These are phyloP conservation scores for Pristionchus mayeri DNA, from an alignment of 2,888 invertebrate species.

Conservation along the genomic window DNA sequence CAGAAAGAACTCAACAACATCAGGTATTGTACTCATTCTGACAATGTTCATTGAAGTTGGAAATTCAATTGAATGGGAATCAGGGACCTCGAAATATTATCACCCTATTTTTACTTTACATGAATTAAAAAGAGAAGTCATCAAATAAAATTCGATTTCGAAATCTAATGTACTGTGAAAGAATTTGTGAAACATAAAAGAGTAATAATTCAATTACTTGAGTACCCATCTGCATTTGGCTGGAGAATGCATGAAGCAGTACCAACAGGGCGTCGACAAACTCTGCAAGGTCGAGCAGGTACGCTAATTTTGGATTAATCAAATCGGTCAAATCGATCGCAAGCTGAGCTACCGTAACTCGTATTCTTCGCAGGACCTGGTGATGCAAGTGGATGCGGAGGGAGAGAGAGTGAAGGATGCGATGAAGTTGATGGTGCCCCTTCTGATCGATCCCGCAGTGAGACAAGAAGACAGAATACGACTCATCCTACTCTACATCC, in stretches of 20 bases:
- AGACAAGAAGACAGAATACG: constrained; percentile 89
- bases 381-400: constrained; percentile 98
- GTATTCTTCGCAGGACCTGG: constrained; percentile 85
- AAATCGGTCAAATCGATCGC: neutral
- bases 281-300: constrained; percentile 95
- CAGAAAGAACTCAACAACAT: constrained; percentile 83
- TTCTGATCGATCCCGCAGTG: constrained; percentile 91
- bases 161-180: too few species aligned
- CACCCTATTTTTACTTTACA: too few species aligned
- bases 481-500: constrained; percentile 95
- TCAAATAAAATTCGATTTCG: too few species aligned
- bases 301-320: neutral
- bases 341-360: neutral
- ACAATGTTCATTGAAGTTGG: too few species aligned
- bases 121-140: too few species aligned
- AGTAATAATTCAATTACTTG: constrained; percentile 7
- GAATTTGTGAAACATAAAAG: neutral
- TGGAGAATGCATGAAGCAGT: constrained; percentile 99
- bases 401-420: constrained; percentile 99
- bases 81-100: too few species aligned
- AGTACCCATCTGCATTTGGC: constrained; percentile 97
- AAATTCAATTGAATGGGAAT: too few species aligned
- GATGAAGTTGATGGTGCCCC: constrained; percentile 98
- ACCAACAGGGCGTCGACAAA: constrained; percentile 91
- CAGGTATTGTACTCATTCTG: neutral